phyloP scores from a whole-genome alignment of 2,888 invertebrate species.

The Andrena dorsata region DNA sequence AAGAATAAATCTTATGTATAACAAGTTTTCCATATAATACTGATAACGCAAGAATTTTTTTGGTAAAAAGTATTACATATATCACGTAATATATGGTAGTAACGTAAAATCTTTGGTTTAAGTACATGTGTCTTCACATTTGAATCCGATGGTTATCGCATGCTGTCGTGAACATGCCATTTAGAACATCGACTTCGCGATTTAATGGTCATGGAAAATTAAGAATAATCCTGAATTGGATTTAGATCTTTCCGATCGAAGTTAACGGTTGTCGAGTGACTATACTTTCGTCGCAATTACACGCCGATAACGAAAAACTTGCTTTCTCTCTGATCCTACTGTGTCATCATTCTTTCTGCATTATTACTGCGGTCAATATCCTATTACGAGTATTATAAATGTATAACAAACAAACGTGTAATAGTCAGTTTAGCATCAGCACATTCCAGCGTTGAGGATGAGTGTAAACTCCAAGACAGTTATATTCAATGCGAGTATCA shows the following conservation, averaged over 20 bases:
- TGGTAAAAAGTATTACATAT: slow-evolving; percentile 34
- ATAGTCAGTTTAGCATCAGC: slow-evolving; percentile 19
- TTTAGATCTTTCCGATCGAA: not conserved
- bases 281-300: slow-evolving; percentile 3
- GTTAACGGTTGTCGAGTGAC: not conserved
- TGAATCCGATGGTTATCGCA: not conserved
- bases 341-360: not conserved
- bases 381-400: slow-evolving; percentile 12
- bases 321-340: slow-evolving; percentile 15
- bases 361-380: not conserved
- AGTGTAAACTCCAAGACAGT: slow-evolving; percentile 41
- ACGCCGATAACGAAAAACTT: slow-evolving; percentile 3
- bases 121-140: slow-evolving; percentile 14
- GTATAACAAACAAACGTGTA: slow-evolving; percentile 22
- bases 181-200: slow-evolving; percentile 5
- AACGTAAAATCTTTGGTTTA: slow-evolving; percentile 53
- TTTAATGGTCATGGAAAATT: slow-evolving; percentile 1
- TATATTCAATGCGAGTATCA: slow-evolving; percentile 21
- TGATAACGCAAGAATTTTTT: slow-evolving; percentile 32
- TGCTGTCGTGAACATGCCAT: slow-evolving; percentile 1
- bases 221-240: not conserved
- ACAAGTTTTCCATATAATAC: slow-evolving; percentile 36
- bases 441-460: slow-evolving; percentile 14
- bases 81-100: slow-evolving; percentile 27
- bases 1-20: slow-evolving; percentile 26